Percentiles rank a stretch among this genome's conserved stretches.
phyloP scores from a whole-genome alignment of 2,797 vertebrate species.

The Pangasius krempfi region DNA sequence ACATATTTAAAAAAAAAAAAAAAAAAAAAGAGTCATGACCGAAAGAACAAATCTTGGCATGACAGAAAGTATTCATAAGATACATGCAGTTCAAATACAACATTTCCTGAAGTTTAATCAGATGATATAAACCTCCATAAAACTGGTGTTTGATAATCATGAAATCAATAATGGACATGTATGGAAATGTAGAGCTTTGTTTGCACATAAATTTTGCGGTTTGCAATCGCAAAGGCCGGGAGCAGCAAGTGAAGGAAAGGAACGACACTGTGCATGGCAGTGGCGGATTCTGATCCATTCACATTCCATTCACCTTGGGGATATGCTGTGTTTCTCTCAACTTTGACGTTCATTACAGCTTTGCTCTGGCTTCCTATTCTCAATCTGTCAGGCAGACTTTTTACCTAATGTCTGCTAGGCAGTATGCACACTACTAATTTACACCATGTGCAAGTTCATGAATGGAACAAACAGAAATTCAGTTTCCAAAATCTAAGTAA shows the following conservation, averaged over 20 bases:
- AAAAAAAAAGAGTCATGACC: not conserved
- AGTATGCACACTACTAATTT: constrained; percentile 10
- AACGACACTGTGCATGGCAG: not conserved
- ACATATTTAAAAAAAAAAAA: not conserved
- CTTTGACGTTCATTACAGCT: not conserved
- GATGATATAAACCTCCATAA: not conserved
- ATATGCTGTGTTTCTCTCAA: not conserved
- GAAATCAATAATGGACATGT: constrained; percentile 3
- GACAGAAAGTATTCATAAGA: not conserved
- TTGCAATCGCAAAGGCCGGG: not conserved
- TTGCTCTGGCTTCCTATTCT: not conserved
- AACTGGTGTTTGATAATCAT: not conserved
- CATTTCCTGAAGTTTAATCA: not conserved
- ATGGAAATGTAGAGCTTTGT: not conserved
- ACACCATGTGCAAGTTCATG: constrained; percentile 25
- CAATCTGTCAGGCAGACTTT: not conserved
- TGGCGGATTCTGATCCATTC: not conserved
- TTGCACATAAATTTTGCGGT: not conserved
- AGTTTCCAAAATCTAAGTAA: constrained; percentile 5
- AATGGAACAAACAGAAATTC: constrained; percentile 13
- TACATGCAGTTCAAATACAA: not conserved
- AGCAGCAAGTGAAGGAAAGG: not conserved
- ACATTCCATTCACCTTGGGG: not conserved
- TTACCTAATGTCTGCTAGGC: constrained; percentile 5
- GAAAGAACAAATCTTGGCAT: not conserved